Base-by-base conservation (phyloP, 1,140 invertebrate genomes). In the Penaeus japonicus region DNA sequence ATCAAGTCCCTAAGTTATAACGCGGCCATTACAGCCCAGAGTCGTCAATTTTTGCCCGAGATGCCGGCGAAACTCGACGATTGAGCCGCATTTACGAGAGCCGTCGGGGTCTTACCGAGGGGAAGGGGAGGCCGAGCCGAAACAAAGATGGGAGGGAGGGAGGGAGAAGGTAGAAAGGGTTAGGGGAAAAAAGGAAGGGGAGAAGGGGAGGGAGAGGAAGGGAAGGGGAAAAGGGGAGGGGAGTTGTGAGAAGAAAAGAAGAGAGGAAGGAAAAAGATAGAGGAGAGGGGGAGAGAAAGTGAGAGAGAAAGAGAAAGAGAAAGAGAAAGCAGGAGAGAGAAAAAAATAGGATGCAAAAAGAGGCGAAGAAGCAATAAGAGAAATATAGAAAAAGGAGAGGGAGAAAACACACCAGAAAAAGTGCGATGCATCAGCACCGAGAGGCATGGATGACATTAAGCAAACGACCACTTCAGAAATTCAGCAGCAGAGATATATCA, bases 41-140 rank as follows among this genome's bases (percentile, higher is more conserved):
- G 55, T 87, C 85, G 85, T 87, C 75, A 87, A 87, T 87, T 87
- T 87, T 87, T 80, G 85, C 85, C 78, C 75, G n/a, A 17, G 73
- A n/a, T 79, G 30, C 85, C 62, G 85, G 54, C 54, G 27, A 79
- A 80, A 80, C 24, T 53, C 85, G 73, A 85, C 70, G 84, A 78
- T 59, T 54, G 84, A 62, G 77, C 85, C 70, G 77, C 85, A 80
- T 62, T 87, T 87, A 87, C 70, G 85, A 62, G 32, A 57, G 77
- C 32, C 57, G 54, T 77, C 20, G 85, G 53, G 70, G 77, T 30
- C 85, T 54, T n/a, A 39, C 18, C n/a, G n/a, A 30, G 77, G 27
- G 55, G 35, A 77, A 77, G 73, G 70, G 75, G 59, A 24, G 35
- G 75, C 4, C 32, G 57, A 70, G n/a, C 47, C 57, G 84, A 78